Evolutionary conservation across 2,113 vertebrate genomes (phyloP).

Genomic region (Muntiacus muntjak): DNA sequence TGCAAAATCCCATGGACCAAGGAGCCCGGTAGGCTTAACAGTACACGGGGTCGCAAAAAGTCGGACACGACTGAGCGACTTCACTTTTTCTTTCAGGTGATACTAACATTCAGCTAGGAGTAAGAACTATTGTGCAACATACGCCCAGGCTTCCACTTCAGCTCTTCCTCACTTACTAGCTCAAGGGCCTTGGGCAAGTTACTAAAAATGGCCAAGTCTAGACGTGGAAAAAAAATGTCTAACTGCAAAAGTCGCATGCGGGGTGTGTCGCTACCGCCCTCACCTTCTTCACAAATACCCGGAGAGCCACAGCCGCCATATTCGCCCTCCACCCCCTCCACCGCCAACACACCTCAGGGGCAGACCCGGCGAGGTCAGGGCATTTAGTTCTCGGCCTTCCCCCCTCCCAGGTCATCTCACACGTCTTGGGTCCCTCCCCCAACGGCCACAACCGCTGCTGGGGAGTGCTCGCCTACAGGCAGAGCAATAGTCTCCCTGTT

Average conservation of each 20-base stretch:
- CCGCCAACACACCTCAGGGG: background rate
- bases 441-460: background rate
- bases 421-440: background rate
- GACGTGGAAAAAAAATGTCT: background rate
- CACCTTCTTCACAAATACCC: too few species aligned
- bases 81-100: background rate
- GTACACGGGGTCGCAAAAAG: background rate
- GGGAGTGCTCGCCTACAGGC: background rate
- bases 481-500: background rate
- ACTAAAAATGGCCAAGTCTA: background rate
- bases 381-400: background rate
- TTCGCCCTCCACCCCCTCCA: fast-evolving
- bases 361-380: background rate
- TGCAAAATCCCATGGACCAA: background rate
- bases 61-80: background rate
- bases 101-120: background rate
- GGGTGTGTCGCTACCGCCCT: background rate
- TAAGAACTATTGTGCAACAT: background rate
- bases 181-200: background rate
- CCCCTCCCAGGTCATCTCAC: background rate
- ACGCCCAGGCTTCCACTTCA: background rate
- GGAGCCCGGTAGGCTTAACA: background rate
- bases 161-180: background rate
- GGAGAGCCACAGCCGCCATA: fast-evolving
- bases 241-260: background rate